Base-by-base conservation (phyloP, 2,888 invertebrate genomes). In the Chydorus sphaericus region DNA sequence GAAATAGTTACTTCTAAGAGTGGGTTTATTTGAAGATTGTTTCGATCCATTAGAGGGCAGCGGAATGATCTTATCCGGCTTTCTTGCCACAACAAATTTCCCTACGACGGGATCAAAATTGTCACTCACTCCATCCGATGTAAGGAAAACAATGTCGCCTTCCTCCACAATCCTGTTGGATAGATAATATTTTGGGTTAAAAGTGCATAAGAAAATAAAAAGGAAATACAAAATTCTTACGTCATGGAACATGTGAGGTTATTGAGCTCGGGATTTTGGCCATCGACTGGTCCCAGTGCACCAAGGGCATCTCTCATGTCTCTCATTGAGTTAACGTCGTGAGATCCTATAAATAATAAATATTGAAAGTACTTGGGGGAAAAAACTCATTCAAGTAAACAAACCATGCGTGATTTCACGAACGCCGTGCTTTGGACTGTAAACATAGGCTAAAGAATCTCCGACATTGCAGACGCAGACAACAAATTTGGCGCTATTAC, bases 41-140 rank as follows among this genome's bases (percentile, higher is more conserved):
- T 23, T 48, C 28, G 48, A 18, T 10, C 33, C 36, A 54, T 55
- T 59, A n/a, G n/a, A n/a, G 8, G 54, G 77, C 54, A 55, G 57
- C 28, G 60, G 61, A 26, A 60, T 75, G 48, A 49, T 31, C 1
- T 57, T 33, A 30, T 59, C 58, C 37, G 61, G 60, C 57, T 63
- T 64, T 53, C 61, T 62, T 2, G 68, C 66, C 44, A 74, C 65
- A 5, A 88, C 85, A 66, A 89, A 86, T 70, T 85, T 86, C 29
- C 89, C 89, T 57, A 91, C 89, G 30, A 90, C 89, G 1, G 90
- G 90, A 71, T 91, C 90, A 64, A 89, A 87, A 69, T 91, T 91
- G 67, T 91, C 90, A 6, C 87, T 86, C 31, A 91, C 79, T 7
- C 90, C 90, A 66, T 91, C 90, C n/a, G 85, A 86, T 1, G 89